Evolutionary conservation across 2,888 invertebrate genomes (phyloP).

Genomic region (Leucoptera coffeella): DNA sequence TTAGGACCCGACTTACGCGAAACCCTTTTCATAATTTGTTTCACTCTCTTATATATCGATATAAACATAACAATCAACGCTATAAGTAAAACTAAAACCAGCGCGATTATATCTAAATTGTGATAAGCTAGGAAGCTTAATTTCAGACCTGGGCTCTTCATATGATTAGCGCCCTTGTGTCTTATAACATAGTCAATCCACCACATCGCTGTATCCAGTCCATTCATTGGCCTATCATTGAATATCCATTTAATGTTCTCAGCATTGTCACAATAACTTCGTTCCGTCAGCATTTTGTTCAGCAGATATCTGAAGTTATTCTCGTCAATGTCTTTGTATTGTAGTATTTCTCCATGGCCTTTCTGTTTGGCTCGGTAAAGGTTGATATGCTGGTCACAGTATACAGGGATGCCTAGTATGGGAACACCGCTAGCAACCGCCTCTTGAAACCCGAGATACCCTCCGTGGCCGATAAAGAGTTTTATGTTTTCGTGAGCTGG

Average conservation of each 20-base stretch:
- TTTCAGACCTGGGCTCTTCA: conserved; percentile 14
- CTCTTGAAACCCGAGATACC: conserved; percentile 28
- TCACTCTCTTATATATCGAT: no score
- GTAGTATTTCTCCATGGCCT: conserved; percentile 22
- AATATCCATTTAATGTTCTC: conserved; percentile 8
- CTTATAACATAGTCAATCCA: conserved; percentile 12
- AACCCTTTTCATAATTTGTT: no score
- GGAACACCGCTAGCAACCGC: conserved; percentile 28
- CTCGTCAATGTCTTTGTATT: conserved; percentile 17
- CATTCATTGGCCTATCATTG: conserved; percentile 9
- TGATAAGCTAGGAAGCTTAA: conserved; percentile 26
- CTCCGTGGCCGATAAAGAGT: conserved; percentile 36
- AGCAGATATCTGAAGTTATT: conserved; percentile 18
- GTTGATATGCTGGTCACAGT: conserved; percentile 32
- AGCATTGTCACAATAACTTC: conserved; percentile 9
- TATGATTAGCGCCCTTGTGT: conserved; percentile 10
- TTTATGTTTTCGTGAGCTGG: conserved; percentile 28
- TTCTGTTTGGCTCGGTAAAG: conserved; percentile 17
- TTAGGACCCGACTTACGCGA: no score
- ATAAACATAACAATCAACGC: no score
- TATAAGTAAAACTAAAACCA: no score
- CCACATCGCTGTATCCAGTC: conserved; percentile 9
- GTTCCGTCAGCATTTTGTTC: conserved; percentile 18
- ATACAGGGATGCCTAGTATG: conserved; percentile 30
- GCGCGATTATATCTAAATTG: conserved; percentile 22